A percentile compares a stretch with the other conserved stretches of the same genome.
phyloP scores from a whole-genome alignment of 53 echinoderm and acorn worm species.

The Crossaster papposus region DNA sequence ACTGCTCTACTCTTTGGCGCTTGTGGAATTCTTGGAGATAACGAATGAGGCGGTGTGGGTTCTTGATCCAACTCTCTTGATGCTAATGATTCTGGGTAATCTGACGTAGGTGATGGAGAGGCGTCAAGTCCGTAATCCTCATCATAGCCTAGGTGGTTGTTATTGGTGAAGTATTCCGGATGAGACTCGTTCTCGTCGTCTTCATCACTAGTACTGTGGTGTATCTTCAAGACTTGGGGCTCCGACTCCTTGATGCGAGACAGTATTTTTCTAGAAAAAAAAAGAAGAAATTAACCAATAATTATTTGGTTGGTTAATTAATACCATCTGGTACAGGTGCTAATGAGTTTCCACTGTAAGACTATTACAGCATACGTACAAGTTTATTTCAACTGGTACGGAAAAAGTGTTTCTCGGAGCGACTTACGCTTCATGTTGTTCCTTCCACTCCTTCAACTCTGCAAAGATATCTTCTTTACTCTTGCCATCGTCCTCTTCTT shows the following conservation, averaged over 20 bases:
- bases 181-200: conserved; percentile 38
- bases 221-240: conserved; percentile 86
- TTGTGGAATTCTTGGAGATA: conserved; percentile 73
- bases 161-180: conserved; percentile 54
- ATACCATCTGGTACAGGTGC: no score
- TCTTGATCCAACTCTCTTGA: conserved; percentile 47
- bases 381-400: background rate
- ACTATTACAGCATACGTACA: background rate
- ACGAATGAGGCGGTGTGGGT: conserved; percentile 53
- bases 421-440: conserved; percentile 47
- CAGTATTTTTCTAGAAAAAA: conserved; percentile 69
- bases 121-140: conserved; percentile 76
- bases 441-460: conserved; percentile 65
- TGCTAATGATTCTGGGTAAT: conserved; percentile 33
- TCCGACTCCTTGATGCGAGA: conserved; percentile 69
- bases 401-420: background rate
- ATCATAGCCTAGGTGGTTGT: conserved; percentile 61
- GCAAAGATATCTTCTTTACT: conserved; percentile 83
- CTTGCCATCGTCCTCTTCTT: conserved; percentile 69
- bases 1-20: conserved; percentile 40
- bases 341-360: background rate
- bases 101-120: conserved; percentile 72
- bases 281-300: background rate
- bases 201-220: conserved; percentile 74
- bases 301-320: background rate